Percentiles rank a stretch among this genome's conserved stretches.
Conservation (phyloP, 2,797 vertebrate species). For the Semaprochilodus insignis region DNA sequence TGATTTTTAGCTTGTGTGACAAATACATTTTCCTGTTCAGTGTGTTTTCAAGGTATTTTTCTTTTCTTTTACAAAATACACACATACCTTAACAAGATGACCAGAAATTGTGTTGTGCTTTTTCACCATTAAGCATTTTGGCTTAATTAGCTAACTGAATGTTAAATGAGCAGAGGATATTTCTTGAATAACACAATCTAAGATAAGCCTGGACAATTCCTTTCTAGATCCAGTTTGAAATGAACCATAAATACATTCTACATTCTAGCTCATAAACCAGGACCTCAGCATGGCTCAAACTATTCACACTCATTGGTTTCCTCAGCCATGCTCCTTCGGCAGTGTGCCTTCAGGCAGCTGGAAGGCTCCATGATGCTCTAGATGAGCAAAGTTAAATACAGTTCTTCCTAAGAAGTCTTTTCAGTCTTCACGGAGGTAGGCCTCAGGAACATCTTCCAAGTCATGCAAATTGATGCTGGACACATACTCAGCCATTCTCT, state of each 20-base stretch:
- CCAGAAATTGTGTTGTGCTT: background rate
- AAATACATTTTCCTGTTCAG: background rate
- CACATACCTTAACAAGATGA: background rate
- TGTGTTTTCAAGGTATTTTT: background rate
- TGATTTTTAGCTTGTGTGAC: background rate
- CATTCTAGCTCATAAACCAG: background rate
- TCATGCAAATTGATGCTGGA: constrained; percentile 62
- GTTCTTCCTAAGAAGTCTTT: background rate
- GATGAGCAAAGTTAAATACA: background rate
- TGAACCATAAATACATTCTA: background rate
- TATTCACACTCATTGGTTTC: background rate
- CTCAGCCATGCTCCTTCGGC: background rate
- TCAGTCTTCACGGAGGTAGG: constrained; percentile 94
- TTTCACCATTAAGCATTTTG: background rate
- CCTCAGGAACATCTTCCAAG: constrained; percentile 80
- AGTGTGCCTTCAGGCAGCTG: background rate
- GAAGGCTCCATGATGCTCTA: background rate
- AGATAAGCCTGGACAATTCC: background rate
- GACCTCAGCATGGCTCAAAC: too few relatives aligned
- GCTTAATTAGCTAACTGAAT: background rate
- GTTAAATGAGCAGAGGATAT: background rate
- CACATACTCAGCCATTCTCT: constrained; percentile 73
- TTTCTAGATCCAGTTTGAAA: background rate
- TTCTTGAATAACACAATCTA: background rate
- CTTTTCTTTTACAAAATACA: background rate